Percentiles rank a stretch among this genome's conserved stretches.
phyloP scores from a whole-genome alignment of 2,797 vertebrate species.

The Perdix hodgsoniae region DNA sequence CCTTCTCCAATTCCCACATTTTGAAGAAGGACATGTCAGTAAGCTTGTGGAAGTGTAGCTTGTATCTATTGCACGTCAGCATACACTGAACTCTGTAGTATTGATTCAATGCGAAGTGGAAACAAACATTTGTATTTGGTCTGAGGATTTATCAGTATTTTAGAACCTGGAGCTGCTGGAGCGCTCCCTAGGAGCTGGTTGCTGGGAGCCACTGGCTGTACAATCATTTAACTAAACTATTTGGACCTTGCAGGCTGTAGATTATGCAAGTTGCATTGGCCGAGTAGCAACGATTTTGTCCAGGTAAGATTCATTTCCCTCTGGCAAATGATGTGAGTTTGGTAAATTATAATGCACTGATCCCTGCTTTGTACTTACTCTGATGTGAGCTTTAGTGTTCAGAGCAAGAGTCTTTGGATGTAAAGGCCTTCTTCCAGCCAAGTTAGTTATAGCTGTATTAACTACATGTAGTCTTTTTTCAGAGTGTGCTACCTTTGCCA shows the following conservation, averaged over 20 bases:
- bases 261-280: conserved; percentile 58
- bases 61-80: background rate
- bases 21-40: background rate
- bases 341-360: background rate
- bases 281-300: conserved; percentile 77
- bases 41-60: background rate
- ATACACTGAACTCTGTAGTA: background rate
- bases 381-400: background rate
- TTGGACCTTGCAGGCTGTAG: conserved; percentile 72
- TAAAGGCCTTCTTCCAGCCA: background rate
- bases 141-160: background rate
- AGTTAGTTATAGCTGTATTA: background rate
- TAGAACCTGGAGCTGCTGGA: background rate
- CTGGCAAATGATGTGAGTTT: background rate
- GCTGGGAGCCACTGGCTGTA: background rate
- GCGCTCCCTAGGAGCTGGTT: background rate
- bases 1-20: background rate
- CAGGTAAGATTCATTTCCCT: conserved; percentile 77
- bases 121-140: background rate
- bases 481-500: background rate
- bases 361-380: background rate
- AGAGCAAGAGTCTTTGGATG: background rate
- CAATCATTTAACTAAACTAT: background rate
- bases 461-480: background rate
- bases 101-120: background rate